Conservation (phyloP, 2,113 vertebrate species). For the Mormyrus lacerda region DNA sequence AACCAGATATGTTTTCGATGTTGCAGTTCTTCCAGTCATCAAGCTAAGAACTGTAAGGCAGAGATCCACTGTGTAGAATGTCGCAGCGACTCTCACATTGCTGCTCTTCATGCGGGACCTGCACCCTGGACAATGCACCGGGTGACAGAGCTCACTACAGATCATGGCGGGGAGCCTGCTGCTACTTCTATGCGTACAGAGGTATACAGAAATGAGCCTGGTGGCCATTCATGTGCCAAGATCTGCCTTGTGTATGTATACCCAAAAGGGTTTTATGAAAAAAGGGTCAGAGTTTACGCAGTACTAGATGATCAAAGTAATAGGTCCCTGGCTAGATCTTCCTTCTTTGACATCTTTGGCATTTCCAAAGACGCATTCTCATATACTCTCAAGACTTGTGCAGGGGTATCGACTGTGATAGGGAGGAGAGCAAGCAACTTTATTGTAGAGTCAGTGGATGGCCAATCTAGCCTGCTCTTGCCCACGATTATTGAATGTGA, state of each 20-base stretch:
- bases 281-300: neutral
- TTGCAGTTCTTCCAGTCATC: neutral
- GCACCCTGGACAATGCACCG: neutral
- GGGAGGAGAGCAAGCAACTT: neutral
- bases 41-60: neutral
- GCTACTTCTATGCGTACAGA: neutral
- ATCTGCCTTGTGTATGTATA: neutral
- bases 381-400: neutral
- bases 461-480: neutral
- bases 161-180: neutral
- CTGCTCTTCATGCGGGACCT: neutral
- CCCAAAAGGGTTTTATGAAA: neutral
- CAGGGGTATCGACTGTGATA: no score
- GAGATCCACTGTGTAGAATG: neutral
- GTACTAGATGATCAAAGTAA: no score
- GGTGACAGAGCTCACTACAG: neutral
- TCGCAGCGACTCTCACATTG: neutral
- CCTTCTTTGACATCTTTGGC: neutral
- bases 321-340: neutral
- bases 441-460: neutral
- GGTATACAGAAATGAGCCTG: neutral
- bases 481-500: conserved; percentile 12
- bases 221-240: neutral
- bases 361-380: neutral
- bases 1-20: neutral